A percentile compares a stretch with the other conserved stretches of the same genome.
These are phyloP conservation scores for Lobophora halterata DNA, from an alignment of 2,888 invertebrate genomes.

Conservation along the genomic window DNA sequence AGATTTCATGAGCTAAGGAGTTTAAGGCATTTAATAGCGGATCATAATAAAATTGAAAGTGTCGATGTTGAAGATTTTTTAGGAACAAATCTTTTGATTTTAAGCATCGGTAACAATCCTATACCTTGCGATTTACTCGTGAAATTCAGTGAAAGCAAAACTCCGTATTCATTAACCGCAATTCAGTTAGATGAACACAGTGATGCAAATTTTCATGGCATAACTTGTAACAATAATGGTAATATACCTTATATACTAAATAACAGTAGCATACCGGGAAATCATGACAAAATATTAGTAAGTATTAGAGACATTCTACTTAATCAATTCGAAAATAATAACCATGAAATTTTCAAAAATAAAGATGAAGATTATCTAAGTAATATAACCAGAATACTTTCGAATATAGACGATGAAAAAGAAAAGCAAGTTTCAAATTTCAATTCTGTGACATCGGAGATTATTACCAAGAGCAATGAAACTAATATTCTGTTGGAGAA, in stretches of 20 bases:
- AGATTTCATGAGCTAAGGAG: constrained; percentile 49
- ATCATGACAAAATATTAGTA: constrained; percentile 24
- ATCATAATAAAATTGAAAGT: constrained; percentile 51
- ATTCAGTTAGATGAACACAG: constrained; percentile 36
- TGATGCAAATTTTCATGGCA: constrained; percentile 36
- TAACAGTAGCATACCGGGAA: constrained; percentile 7
- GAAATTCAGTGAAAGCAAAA: constrained; percentile 24
- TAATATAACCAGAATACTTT: constrained; percentile 29
- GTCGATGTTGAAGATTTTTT: constrained; percentile 47
- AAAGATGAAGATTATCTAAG: constrained; percentile 22
- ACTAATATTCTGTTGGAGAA: constrained; percentile 23
- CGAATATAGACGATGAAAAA: constrained; percentile 24
- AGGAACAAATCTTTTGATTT: constrained; percentile 38
- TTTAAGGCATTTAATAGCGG: constrained; percentile 48
- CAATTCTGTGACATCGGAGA: constrained; percentile 22
- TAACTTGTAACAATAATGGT: constrained; percentile 38
- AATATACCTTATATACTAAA: constrained; percentile 7
- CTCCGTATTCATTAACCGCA: constrained; percentile 43
- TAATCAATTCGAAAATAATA: constrained; percentile 21
- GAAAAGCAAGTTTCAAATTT: constrained; percentile 27
- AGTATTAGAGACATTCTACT: constrained; percentile 34
- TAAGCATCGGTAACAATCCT: constrained; percentile 65
- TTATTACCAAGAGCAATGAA: constrained; percentile 19
- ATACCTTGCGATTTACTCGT: constrained; percentile 51
- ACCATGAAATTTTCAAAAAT: constrained; percentile 6